Base-by-base conservation (phyloP, 2,888 invertebrate species). In the Sphaeridia pumilis region DNA sequence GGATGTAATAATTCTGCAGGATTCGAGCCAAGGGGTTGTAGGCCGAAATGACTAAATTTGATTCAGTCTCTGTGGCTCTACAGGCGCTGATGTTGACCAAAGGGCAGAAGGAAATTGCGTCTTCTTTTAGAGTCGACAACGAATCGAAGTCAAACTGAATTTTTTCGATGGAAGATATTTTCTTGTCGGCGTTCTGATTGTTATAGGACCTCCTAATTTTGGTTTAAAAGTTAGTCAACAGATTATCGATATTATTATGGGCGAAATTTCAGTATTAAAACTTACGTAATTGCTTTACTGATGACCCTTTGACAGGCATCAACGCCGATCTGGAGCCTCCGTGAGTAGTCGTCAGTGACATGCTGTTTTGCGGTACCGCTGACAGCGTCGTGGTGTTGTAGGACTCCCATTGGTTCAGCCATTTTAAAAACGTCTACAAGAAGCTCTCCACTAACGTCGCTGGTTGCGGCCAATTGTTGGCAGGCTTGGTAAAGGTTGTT, bases 341-440 rank as follows among this genome's bases (percentile, higher is more conserved):
- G 73, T 24, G 84, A 81, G 70, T 97, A 98, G 71, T 98, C 92
- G 78, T 43, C 75, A 69, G 94, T 85, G 0, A 98, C 85, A 69
- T 84, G 77, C 69, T 90, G 78, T 68, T 90, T 84, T 69, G 87
- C 87, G 0, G 88, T 88, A 5, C 88, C 88, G 0, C 88, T 87
- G 1, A 94, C 79, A 0, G 84, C 88, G 69, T 95, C 93, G 67
- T 95, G 94, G 68, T 95, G 94, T 68, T 94, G 93, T 14, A 70
- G 66, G 3, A 75, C 68, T 12, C 69, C 75, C 65, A 73, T 65
- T 0, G 63, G 60, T 41, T 65, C 64, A 3, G 58, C 56, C 7
- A 65, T 38, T 27, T 50, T 49, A 26, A 44, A 54, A 7, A 65
- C 46, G 44, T 54, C 55, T 4, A 58, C 54, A 3, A 59, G 26